Base-by-base conservation (phyloP, 2,888 invertebrate species). In the Mesorhabditis spiculigera region DNA sequence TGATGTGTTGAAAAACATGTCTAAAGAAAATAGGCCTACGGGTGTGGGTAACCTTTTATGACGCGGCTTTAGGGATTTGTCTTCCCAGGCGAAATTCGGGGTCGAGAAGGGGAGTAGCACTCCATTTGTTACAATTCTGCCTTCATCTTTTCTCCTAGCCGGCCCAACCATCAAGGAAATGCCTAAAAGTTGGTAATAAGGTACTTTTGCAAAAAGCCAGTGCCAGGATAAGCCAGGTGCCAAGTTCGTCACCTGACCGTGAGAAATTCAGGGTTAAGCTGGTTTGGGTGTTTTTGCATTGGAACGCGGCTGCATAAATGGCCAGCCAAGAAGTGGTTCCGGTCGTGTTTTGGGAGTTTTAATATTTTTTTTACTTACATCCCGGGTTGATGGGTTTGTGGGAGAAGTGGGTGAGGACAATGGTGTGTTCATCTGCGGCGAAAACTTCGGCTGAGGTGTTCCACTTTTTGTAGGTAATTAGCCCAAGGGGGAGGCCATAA, bases 341-440 rank as follows among this genome's bases (percentile, higher is more conserved):
- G 8, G 58, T n/a, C 58, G n/a, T n/a, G 8, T 50, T 50, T 50
- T 50, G 58, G 8, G 10, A 50, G n/a, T 50, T 28, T 28, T 50
- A 50, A 50, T n/a, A 13, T 50, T 50, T n/a, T 13, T 13, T 13
- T 13, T 13, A 50, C 58, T 50, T 50, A 50, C 58, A 50, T 50
- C 58, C 58, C 1, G 58, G 10, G 10, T 50, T n/a, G 58, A 50
- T 13, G 5, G 69, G 69, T 28, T 64, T 4, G n/a, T 68, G 58
- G 3, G 66, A 44, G 61, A 73, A 73, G 16, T 73, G 70, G 4
- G 66, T 65, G 58, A 73, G 63, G 5, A 69, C 67, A n/a, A 73
- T 58, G 5, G 73, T 71, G n/a, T 71, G 69, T 16, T 71, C 68
- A 44, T 73, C 73, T 16, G 73, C 68, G 13, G 70, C 50, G 63